Base-by-base conservation (phyloP, 92 coral and sea anemone species). In the Muricea muricata region DNA sequence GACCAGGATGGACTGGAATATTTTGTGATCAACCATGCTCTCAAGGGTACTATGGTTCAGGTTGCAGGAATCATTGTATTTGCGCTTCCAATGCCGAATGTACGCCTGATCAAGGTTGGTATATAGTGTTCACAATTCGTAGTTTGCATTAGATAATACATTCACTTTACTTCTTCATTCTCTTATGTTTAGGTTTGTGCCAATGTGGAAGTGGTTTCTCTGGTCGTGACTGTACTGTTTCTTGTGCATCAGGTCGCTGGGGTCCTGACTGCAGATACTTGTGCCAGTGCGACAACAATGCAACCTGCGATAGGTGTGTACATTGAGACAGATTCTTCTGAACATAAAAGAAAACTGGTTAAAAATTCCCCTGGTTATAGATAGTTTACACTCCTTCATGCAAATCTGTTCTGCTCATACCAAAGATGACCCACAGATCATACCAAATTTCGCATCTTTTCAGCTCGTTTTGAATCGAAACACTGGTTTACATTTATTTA, bases 1-100 rank as follows among this genome's bases (percentile, higher is more conserved):
- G 28, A 9, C 93, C 94, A 69, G 99, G 99, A 17, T 75, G 87
- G 88, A 90, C 98, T 20, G 99, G 98, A 33, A 87, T 93, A 26
- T 80, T 82, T 21, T 93, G 99, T 75, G 76, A 90, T 67, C 89
- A 87, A 41, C 97, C 99, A 7, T 96, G 99, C 65, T 90, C 87
- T 30, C 88, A 80, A 67, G 98, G 94, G 0, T 88, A 72, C 78
- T 92, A 84, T 85, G 99, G 99, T 15, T 76, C 73, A 17, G 82
- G 85, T 50, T 96, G 99, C 71, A 21, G 35, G 23, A 79, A 84
- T 6, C 76, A 56, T 39, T 96, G 99, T 88, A 10, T 25, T 17
- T 96, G 99, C 68, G 92, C 84, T 45, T 83, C 68, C 33, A 91
- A 91, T 6, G 93, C 94, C 41, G 92, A 92, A 56, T 96, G 99